Evolutionary conservation across 2,888 invertebrate genomes (phyloP).

Genomic region (Cerceris ruficornis): DNA sequence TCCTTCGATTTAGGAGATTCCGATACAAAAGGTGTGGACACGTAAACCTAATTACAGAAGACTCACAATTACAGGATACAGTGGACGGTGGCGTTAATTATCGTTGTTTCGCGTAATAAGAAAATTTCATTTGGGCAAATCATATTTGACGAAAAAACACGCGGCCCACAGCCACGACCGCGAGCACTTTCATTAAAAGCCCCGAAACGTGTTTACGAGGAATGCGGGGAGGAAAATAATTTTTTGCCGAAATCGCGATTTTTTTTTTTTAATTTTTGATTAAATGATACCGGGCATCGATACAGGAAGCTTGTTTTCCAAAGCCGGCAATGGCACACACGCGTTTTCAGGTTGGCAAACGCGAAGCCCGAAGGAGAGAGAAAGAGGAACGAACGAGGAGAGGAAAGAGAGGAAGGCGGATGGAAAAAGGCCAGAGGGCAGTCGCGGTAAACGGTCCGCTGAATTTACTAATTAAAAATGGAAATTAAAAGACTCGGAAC

Average conservation of each 20-base stretch:
- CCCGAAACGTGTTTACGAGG: constrained; percentile 23
- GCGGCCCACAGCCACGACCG: neutral
- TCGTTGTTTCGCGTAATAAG: neutral
- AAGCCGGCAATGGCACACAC: constrained; percentile 26
- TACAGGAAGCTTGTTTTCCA: constrained; percentile 43
- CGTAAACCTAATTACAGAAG: too few relatives aligned
- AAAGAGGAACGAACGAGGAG: neutral
- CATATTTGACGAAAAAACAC: neutral
- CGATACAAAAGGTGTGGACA: too few relatives aligned
- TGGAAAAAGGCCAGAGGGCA: constrained; percentile 41
- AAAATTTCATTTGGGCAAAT: neutral
- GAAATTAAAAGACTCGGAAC: constrained; percentile 59
- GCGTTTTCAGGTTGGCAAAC: constrained; percentile 38
- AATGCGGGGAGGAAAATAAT: constrained; percentile 14
- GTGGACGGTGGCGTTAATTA: neutral
- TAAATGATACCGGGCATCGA: constrained; percentile 45
- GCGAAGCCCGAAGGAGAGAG: constrained; percentile 15
- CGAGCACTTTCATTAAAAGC: neutral
- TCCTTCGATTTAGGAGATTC: too few relatives aligned
- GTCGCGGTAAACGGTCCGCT: constrained; percentile 57
- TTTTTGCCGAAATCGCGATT: constrained; percentile 24
- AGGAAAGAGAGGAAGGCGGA: constrained; percentile 10
- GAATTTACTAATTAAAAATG: constrained; percentile 68
- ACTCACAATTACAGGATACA: too few relatives aligned
- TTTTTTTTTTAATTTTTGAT: constrained; percentile 37